Percentiles rank a stretch among this genome's conserved stretches.
Conservation (phyloP, 2,888 invertebrate species). For the Glaucopsyche alexis region DNA sequence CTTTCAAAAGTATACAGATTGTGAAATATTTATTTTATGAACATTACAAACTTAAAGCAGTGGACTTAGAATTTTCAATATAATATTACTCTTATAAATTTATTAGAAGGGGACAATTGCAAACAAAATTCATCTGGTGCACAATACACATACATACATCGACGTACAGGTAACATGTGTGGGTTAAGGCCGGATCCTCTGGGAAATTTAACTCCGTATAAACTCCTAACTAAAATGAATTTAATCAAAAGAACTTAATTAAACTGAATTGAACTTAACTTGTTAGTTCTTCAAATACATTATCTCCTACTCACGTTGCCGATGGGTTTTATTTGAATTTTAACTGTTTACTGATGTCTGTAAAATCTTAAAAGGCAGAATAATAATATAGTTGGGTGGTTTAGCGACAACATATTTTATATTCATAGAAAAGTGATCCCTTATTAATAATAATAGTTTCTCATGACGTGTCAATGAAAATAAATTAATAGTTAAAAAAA, state of each 20-base stretch:
- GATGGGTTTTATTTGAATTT: background rate
- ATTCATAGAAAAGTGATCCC: too few relatives aligned
- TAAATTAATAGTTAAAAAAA: too few relatives aligned
- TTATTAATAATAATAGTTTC: too few relatives aligned
- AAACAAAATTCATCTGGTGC: background rate
- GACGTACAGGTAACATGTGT: constrained; percentile 1
- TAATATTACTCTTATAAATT: background rate
- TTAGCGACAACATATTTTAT: too few relatives aligned
- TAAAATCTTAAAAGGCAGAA: background rate
- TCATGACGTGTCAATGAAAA: too few relatives aligned
- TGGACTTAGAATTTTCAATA: too few relatives aligned
- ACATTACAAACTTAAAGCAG: too few relatives aligned
- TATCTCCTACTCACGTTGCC: background rate
- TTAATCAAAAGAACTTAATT: constrained; percentile 34
- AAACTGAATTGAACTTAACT: constrained; percentile 18
- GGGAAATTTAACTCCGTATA: constrained; percentile 37
- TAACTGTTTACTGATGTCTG: background rate
- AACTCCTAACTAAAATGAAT: constrained; percentile 32
- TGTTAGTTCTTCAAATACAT: constrained; percentile 12
- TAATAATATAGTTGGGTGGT: background rate
- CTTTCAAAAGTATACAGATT: too few relatives aligned
- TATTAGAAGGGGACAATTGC: background rate
- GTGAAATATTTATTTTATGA: too few relatives aligned
- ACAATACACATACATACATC: background rate
- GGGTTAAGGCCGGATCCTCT: constrained; percentile 28